phyloP scores from a whole-genome alignment of 2,888 invertebrate genomes.

The Gymnoscelis rufifasciata region DNA sequence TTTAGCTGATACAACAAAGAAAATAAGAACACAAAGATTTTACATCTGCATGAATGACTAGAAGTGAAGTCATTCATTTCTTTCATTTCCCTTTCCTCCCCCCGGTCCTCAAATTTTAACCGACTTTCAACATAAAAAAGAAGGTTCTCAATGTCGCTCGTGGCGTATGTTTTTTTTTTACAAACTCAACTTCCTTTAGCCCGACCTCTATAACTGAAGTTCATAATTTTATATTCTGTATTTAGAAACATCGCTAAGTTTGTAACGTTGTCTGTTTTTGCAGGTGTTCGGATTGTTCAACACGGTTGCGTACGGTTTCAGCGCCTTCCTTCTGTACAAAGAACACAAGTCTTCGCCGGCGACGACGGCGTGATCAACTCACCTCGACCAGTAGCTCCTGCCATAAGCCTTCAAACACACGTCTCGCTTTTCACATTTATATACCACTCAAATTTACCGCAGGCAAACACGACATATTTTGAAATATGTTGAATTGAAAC shows the following conservation, averaged over 20 bases:
- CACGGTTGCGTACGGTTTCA: conserved; percentile 86
- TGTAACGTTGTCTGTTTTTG: conserved; percentile 37
- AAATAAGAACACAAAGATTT: no score
- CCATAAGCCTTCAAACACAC: conserved; percentile 37
- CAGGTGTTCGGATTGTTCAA: conserved; percentile 91
- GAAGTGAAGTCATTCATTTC: no score
- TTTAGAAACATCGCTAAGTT: background rate
- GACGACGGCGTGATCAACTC: conserved; percentile 36
- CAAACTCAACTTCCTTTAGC: no score
- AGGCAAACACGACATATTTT: conserved; percentile 28
- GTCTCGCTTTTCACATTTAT: conserved; percentile 38
- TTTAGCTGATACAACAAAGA: no score
- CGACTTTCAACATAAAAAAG: no score
- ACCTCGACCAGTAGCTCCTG: conserved; percentile 18
- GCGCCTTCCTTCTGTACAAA: conserved; percentile 85
- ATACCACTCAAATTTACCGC: conserved; percentile 25
- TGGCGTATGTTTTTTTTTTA: no score
- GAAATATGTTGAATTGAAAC: conserved; percentile 10
- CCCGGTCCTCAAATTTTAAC: no score
- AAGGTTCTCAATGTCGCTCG: no score
- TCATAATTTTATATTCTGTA: no score
- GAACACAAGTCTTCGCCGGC: conserved; percentile 79
- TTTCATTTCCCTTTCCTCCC: no score
- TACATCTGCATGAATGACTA: no score
- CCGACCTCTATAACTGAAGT: no score